Evolutionary conservation across 2,888 invertebrate species (phyloP).

Genomic region (Zaprionus bogoriensis): DNA sequence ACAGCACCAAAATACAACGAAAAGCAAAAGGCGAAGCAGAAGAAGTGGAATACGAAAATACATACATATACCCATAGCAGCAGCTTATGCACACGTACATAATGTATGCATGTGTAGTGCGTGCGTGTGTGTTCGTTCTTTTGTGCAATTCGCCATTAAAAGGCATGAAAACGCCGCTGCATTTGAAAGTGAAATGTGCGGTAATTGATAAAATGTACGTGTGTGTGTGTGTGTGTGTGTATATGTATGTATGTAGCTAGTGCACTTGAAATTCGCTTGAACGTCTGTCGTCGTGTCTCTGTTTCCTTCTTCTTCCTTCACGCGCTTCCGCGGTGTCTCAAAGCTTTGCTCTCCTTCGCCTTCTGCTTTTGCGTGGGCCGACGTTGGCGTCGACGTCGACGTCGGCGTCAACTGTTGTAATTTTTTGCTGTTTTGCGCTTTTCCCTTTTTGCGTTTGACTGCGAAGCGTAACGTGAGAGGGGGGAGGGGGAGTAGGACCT

Average conservation of each 20-base stretch:
- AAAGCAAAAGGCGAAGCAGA: conserved; percentile 47
- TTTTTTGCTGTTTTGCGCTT: conserved; percentile 42
- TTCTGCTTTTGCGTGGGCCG: conserved; percentile 45
- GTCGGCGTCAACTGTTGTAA: conserved; percentile 37
- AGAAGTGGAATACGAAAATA: conserved; percentile 46
- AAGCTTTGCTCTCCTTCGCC: conserved; percentile 24
- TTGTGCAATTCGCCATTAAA: conserved; percentile 53
- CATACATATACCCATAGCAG: too few relatives aligned
- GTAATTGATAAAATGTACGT: conserved; percentile 13
- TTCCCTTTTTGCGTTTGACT: conserved; percentile 30
- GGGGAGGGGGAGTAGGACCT: too few relatives aligned
- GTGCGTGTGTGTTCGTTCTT: conserved; percentile 43
- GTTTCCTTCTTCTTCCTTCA: conserved; percentile 32
- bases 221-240: not conserved
- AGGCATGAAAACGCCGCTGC: conserved; percentile 41
- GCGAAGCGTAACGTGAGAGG: conserved; percentile 21
- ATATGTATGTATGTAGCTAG: conserved; percentile 1
- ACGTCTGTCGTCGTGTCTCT: conserved; percentile 5
- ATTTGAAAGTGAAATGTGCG: conserved; percentile 68
- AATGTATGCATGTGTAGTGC: conserved; percentile 4
- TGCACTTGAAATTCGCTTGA: conserved; percentile 43
- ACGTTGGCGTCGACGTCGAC: conserved; percentile 21
- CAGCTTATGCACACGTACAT: conserved; percentile 1
- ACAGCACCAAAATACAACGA: conserved; percentile 45
- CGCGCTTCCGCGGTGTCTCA: conserved; percentile 45